Conservation (phyloP, 1,140 invertebrate species). For the Musca vetustissima region DNA sequence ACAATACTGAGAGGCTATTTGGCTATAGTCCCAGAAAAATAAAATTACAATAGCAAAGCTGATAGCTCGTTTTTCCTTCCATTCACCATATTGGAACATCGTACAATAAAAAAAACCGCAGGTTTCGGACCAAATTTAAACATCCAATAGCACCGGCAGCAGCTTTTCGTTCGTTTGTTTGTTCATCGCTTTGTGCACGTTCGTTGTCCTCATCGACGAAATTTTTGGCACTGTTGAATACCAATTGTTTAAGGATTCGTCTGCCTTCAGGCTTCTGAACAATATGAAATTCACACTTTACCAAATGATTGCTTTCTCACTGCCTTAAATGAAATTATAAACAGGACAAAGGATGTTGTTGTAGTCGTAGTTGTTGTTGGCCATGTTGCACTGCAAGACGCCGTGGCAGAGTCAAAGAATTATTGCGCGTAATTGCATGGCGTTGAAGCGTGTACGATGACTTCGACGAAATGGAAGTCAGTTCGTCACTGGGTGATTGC, state of each 20-base stretch:
- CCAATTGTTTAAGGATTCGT: not conserved
- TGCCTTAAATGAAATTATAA: constrained; percentile 19
- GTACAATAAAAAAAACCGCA: not conserved
- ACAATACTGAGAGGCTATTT: constrained; percentile 13
- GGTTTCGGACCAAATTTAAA: not conserved
- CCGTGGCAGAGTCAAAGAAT: too few species aligned
- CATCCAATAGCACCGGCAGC: not conserved
- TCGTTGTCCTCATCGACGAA: too few species aligned
- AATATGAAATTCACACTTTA: constrained; percentile 18
- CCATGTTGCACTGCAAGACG: too few species aligned
- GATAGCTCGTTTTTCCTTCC: too few species aligned
- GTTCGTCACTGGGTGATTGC: too few species aligned
- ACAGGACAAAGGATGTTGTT: constrained; percentile 2
- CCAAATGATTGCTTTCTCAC: constrained; percentile 19
- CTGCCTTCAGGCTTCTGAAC: not conserved
- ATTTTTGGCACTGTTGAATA: too few species aligned
- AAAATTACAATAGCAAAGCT: not conserved
- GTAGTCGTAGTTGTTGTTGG: too few species aligned
- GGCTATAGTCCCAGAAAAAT: constrained; percentile 5
- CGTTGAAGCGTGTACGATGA: too few species aligned
- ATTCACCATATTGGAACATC: not conserved
- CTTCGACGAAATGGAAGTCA: too few species aligned
- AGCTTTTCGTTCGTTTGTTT: constrained; percentile 1
- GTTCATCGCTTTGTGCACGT: not conserved
- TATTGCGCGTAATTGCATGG: too few species aligned